Conservation (phyloP, 2,797 vertebrate species). For the Eulemur mongoz region DNA sequence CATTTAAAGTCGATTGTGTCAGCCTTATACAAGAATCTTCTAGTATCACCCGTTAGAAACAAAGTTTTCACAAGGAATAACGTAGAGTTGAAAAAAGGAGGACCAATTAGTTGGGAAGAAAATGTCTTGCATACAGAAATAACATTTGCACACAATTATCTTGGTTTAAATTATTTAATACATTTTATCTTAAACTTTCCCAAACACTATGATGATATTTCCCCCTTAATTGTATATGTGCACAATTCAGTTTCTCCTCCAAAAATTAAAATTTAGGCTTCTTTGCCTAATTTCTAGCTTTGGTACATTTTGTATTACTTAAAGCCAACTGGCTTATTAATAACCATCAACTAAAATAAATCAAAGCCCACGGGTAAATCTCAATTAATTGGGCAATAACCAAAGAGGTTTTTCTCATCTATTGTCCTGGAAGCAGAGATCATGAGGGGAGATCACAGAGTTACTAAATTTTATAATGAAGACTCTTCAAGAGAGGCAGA, state of each 20-base stretch:
- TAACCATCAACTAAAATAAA: constrained; percentile 11
- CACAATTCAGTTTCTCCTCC: constrained; percentile 13
- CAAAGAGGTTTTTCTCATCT: constrained; percentile 32
- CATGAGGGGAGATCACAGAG: neutral
- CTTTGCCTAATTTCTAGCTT: constrained; percentile 46
- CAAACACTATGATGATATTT: neutral
- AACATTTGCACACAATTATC: neutral
- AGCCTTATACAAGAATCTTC: neutral
- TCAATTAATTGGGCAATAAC: neutral
- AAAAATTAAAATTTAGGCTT: constrained; percentile 13
- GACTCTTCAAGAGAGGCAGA: constrained; percentile 56
- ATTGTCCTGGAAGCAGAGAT: constrained; percentile 17
- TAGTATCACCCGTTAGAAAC: neutral
- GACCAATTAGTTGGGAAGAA: neutral
- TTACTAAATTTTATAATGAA: constrained; percentile 56
- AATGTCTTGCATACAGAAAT: neutral
- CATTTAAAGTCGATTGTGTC: neutral
- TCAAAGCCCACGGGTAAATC: constrained; percentile 14
- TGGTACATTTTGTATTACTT: neutral
- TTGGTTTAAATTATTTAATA: neutral
- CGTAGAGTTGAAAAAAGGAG: neutral
- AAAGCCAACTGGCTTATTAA: constrained; percentile 38
- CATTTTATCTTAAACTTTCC: constrained; percentile 27
- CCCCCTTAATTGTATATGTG: neutral
- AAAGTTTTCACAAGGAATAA: neutral